Conservation (phyloP, 2,888 invertebrate species). For the Blera fallax region DNA sequence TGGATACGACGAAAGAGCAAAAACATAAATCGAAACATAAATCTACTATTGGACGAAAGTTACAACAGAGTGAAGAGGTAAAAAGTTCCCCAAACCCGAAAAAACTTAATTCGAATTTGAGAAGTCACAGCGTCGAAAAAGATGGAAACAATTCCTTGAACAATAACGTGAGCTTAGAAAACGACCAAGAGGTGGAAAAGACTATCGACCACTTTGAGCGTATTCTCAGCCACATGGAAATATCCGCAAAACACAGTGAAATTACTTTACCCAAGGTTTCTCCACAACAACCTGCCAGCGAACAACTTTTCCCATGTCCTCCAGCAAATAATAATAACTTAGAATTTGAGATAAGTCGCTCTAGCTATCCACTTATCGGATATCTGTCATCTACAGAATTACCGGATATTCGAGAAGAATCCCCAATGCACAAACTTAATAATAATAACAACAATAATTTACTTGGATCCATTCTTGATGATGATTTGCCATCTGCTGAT, state of each 20-base stretch:
- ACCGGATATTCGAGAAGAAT: constrained; percentile 71
- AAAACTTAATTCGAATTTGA: neutral
- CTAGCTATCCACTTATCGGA: constrained; percentile 25
- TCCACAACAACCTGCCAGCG: neutral
- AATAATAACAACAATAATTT: constrained; percentile 38
- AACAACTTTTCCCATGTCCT: neutral
- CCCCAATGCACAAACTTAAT: constrained; percentile 37
- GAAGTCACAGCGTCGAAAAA: neutral
- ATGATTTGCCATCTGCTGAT: neutral
- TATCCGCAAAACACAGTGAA: constrained; percentile 23
- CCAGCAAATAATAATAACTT: constrained; percentile 46
- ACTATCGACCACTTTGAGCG: constrained; percentile 69
- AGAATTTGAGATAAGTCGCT: constrained; percentile 43
- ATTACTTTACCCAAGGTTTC: neutral
- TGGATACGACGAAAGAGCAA: neutral
- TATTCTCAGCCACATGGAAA: constrained; percentile 59
- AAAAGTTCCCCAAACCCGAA: neutral
- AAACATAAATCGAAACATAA: neutral
- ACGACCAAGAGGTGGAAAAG: constrained; percentile 64
- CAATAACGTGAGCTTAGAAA: constrained; percentile 52
- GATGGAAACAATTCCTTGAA: constrained; percentile 17
- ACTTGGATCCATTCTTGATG: constrained; percentile 4
- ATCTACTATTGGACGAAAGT: neutral
- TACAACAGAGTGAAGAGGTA: neutral
- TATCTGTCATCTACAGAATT: constrained; percentile 54